phyloP scores from a whole-genome alignment of 2,888 invertebrate species.

The Heliothis peltigera region DNA sequence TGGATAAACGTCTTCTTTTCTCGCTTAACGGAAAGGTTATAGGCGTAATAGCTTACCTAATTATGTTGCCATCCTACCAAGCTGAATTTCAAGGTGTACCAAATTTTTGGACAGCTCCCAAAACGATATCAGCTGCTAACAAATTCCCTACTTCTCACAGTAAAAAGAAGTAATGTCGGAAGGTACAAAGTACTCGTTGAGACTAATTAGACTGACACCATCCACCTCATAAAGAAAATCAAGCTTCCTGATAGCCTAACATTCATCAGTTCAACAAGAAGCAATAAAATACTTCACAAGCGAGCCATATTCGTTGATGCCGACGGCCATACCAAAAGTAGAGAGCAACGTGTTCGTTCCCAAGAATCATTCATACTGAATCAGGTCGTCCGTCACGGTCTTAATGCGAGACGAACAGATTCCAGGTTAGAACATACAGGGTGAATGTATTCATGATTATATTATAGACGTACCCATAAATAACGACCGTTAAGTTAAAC shows the following conservation, averaged over 20 bases:
- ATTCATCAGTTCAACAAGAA: slow-evolving; percentile 45
- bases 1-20: neutral
- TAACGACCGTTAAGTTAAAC: neutral
- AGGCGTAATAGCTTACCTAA: neutral
- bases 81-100: neutral
- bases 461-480: slow-evolving; percentile 2
- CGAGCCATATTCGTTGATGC: slow-evolving; percentile 53
- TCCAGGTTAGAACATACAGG: slow-evolving; percentile 56
- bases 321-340: slow-evolving; percentile 58
- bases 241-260: slow-evolving; percentile 54
- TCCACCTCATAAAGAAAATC: slow-evolving; percentile 55
- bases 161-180: neutral
- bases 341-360: slow-evolving; percentile 51
- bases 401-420: slow-evolving; percentile 56
- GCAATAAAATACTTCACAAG: slow-evolving; percentile 56
- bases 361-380: slow-evolving; percentile 59
- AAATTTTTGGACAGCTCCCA: neutral
- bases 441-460: slow-evolving; percentile 8
- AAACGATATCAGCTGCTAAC: neutral
- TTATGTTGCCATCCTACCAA: neutral
- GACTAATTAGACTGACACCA: slow-evolving; percentile 22
- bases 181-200: slow-evolving; percentile 22
- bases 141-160: neutral
- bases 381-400: slow-evolving; percentile 63
- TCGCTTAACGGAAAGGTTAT: neutral